Evolutionary conservation across 2,888 invertebrate species (phyloP), one percentile per base, ranked within the genome.

Genomic region (Melanargia galathea): DNA sequence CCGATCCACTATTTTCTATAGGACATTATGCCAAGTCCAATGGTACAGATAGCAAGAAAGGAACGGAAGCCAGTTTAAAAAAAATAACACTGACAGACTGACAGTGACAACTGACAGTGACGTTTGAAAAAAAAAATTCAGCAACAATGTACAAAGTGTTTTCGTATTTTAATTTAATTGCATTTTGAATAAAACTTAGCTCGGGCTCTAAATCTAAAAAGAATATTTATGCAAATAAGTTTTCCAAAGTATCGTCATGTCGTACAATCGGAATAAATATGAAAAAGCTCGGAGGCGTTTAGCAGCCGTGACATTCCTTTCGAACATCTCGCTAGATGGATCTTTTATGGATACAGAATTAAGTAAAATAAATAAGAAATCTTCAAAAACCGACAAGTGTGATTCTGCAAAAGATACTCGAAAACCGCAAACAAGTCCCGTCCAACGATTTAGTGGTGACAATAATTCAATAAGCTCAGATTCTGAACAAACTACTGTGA

Each of bases 251-350:
- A 16, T 40, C 22, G 72, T 18, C 51, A 89, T 90, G 90, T 76
- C 86, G 61, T 80, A 72, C 64, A 82, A 87, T 74, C 85, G 87
- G 48, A 85, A 81, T 73, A 91, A 89, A 79, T 90, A 91, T 76
- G 93, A 93, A 78, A 94, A 95, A 88, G 96, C 96, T 78, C 94
- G 96, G 81, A 94, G 97, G 88, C 94, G 97, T 86, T 93, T 97
- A 76, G 97, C 98, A 81, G 98, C 98, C 74, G 94, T 98, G 79
- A 96, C 97, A 80, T 99, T 98, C 92, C 93, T 99, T 75, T 96
- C 97, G 60, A 98, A 98, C 90, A 98, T 99, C 82, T 97, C 98
- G 69, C 92, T 98, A 69, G 98, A 98, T 92, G 98, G 98, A 71
- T 95, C 95, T 74, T 95, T 96, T 86, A 94, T 93, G 81, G 95